A percentile compares a stretch with the other conserved stretches of the same genome.
Evolutionary conservation across 1,140 invertebrate species (phyloP).

Genomic region (Papilio aristodemus): DNA sequence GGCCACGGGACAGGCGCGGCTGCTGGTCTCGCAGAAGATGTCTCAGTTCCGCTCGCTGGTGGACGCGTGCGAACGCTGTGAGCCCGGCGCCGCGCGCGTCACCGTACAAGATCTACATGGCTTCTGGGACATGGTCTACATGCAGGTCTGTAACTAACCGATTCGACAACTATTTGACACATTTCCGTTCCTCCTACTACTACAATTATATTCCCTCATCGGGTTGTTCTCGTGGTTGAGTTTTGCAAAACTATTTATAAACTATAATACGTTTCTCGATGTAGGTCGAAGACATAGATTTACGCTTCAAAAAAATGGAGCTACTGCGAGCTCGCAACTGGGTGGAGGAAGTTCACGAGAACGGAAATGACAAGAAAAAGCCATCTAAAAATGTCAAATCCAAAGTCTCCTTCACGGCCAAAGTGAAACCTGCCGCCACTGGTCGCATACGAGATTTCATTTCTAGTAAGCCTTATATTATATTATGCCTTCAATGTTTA

Average conservation of each 20-base stretch:
- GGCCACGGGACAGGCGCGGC: constrained; percentile 63
- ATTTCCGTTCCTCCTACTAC: too few species aligned
- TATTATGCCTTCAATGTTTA: too few species aligned
- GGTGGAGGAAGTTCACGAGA: constrained; percentile 45
- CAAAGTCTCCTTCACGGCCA: not conserved
- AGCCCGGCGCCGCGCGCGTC: constrained; percentile 50
- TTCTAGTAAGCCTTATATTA: constrained; percentile 1
- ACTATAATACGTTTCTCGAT: not conserved
- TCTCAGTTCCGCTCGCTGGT: constrained; percentile 64
- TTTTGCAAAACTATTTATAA: not conserved
- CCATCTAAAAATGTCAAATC: not conserved
- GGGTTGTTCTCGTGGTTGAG: too few species aligned
- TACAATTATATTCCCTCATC: too few species aligned
- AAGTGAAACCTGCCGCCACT: not conserved
- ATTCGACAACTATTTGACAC: too few species aligned
- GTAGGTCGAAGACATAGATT: constrained; percentile 64
- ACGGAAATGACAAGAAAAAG: not conserved
- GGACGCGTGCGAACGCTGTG: constrained; percentile 51
- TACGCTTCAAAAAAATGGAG: constrained; percentile 63
- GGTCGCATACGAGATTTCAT: constrained; percentile 5
- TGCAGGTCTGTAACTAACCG: too few species aligned
- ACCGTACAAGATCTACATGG: constrained; percentile 66
- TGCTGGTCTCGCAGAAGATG: constrained; percentile 70
- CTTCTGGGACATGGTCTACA: constrained; percentile 77
- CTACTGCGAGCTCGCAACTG: constrained; percentile 51